Evolutionary conservation across 1,140 invertebrate species (phyloP).

Genomic region (Olivierus martensii): DNA sequence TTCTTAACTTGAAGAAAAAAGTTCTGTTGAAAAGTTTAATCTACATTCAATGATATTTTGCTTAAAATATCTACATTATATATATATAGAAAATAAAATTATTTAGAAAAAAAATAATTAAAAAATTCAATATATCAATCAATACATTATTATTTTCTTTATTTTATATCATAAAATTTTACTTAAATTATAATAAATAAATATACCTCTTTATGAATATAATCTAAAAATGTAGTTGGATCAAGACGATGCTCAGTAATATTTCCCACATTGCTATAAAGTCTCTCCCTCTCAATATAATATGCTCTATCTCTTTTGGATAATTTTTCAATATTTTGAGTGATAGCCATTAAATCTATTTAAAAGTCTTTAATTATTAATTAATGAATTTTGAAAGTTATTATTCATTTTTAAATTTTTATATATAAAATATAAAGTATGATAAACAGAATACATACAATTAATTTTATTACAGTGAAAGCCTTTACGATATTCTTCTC

Average conservation of each 20-base stretch:
- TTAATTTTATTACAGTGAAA: constrained; percentile 85
- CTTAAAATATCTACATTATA: too few species aligned
- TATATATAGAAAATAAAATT: too few species aligned
- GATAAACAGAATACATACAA: constrained; percentile 48
- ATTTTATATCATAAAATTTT: too few species aligned
- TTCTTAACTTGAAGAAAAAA: too few species aligned
- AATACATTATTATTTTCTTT: too few species aligned
- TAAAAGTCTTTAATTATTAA: background rate
- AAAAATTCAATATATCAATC: too few species aligned
- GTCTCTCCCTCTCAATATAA: constrained; percentile 16
- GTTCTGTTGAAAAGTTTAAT: too few species aligned
- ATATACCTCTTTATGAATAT: constrained; percentile 7
- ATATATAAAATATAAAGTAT: background rate
- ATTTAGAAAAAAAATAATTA: too few species aligned
- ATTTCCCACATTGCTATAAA: constrained; percentile 18
- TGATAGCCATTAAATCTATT: constrained; percentile 21
- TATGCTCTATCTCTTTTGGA: constrained; percentile 13
- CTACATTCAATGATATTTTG: too few species aligned
- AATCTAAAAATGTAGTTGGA: constrained; percentile 15
- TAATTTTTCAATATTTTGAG: constrained; percentile 22
- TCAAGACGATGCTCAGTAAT: constrained; percentile 17
- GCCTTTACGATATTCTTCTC: constrained; percentile 78
- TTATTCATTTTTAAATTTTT: too few species aligned
- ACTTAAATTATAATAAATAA: too few species aligned
- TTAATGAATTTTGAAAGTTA: background rate